phyloP scores from a whole-genome alignment of 2,888 invertebrate species.

The Drosophila trichaetosa region DNA sequence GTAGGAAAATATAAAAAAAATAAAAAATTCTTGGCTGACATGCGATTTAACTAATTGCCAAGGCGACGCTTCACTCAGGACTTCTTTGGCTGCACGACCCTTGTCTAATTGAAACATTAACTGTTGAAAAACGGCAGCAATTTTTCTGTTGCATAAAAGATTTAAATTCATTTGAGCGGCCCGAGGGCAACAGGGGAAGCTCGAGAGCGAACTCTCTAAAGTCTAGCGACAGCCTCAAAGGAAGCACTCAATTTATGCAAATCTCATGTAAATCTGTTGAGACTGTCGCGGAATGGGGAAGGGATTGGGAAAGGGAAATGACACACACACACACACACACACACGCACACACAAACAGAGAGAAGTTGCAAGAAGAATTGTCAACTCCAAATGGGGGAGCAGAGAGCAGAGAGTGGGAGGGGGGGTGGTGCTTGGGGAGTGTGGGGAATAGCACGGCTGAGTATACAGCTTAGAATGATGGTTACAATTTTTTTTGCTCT shows the following conservation, averaged over 20 bases:
- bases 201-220: constrained; percentile 20
- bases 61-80: constrained; percentile 20
- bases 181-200: constrained; percentile 14
- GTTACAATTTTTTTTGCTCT: constrained; percentile 20
- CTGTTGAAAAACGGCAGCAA: constrained; percentile 72
- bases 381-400: constrained; percentile 21
- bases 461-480: constrained; percentile 52
- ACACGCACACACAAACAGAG: neutral
- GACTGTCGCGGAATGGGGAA: constrained; percentile 34
- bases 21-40: constrained; percentile 18
- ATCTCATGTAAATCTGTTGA: constrained; percentile 83
- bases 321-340: neutral
- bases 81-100: constrained; percentile 12
- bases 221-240: constrained; percentile 66
- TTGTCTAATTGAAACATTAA: constrained; percentile 78
- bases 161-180: constrained; percentile 74
- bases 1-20: neutral
- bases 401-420: neutral
- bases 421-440: neutral
- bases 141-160: constrained; percentile 67
- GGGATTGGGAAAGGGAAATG: constrained; percentile 4
- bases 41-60: constrained; percentile 56
- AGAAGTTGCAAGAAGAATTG: constrained; percentile 60
- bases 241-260: constrained; percentile 83
- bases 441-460: constrained; percentile 12